Conservation (phyloP, 2,888 invertebrate species). For the Diarsia dahlii region DNA sequence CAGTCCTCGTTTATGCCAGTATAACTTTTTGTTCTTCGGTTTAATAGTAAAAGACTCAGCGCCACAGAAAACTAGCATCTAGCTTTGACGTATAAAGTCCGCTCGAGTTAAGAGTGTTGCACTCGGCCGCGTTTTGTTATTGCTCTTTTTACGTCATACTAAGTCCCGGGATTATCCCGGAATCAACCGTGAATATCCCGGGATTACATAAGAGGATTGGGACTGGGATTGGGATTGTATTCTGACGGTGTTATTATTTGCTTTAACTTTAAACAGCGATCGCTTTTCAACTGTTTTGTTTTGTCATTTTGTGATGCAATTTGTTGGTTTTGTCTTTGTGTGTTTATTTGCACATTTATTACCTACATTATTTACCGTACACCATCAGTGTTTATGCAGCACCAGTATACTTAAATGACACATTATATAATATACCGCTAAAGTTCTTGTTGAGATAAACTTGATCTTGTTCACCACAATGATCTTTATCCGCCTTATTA, state of each 20-base stretch:
- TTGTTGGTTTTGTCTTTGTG: not conserved
- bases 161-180: constrained; percentile 48
- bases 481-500: no score
- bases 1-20: constrained; percentile 10
- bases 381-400: not conserved
- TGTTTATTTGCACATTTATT: not conserved
- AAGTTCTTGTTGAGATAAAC: no score
- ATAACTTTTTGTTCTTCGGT: constrained; percentile 21
- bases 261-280: constrained; percentile 37
- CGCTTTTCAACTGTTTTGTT: constrained; percentile 4
- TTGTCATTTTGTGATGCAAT: constrained; percentile 18
- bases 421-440: not conserved
- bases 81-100: constrained; percentile 21
- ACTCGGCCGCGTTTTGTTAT: constrained; percentile 47
- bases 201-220: constrained; percentile 57
- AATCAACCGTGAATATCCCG: constrained; percentile 46
- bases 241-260: constrained; percentile 39
- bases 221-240: constrained; percentile 50
- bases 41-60: not conserved
- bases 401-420: not conserved
- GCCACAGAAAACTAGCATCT: constrained; percentile 15
- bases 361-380: no score
- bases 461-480: no score
- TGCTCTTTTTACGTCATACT: constrained; percentile 59
- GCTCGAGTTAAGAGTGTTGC: constrained; percentile 43